Conservation (phyloP, 2,797 vertebrate species). For the Rhinella marina region DNA sequence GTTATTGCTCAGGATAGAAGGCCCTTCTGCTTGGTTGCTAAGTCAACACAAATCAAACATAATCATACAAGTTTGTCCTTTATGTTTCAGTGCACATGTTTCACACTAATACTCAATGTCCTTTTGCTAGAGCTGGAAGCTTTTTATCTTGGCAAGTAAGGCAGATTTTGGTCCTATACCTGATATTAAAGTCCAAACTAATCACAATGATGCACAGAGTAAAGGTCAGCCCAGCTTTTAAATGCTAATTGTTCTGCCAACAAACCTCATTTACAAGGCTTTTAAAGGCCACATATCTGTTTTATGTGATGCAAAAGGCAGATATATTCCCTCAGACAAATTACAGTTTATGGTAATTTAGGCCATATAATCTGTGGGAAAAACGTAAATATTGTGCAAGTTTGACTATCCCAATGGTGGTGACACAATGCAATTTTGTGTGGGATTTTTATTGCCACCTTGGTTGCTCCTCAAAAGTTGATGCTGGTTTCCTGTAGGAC, state of each 20-base stretch:
- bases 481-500: neutral
- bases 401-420: conserved; percentile 38
- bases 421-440: conserved; percentile 51
- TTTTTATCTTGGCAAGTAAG: conserved; percentile 72
- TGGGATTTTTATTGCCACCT: conserved; percentile 17
- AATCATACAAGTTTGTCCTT: conserved; percentile 79
- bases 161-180: conserved; percentile 66
- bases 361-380: conserved; percentile 58
- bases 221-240: conserved; percentile 89
- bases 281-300: conserved; percentile 81
- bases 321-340: conserved; percentile 72
- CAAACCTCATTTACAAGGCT: conserved; percentile 82
- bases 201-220: conserved; percentile 84
- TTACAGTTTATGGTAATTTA: conserved; percentile 65
- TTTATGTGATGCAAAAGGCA: conserved; percentile 75
- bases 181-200: conserved; percentile 79
- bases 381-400: conserved; percentile 60
- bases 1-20: conserved; percentile 63
- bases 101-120: conserved; percentile 76
- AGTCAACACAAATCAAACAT: conserved; percentile 75
- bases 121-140: conserved; percentile 74
- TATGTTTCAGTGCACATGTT: conserved; percentile 85
- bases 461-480: neutral
- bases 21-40: conserved; percentile 69
- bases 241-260: conserved; percentile 92